These are phyloP conservation scores for Conops quadrifasciatus DNA, from an alignment of 2,888 invertebrate genomes.

Conservation along the genomic window DNA sequence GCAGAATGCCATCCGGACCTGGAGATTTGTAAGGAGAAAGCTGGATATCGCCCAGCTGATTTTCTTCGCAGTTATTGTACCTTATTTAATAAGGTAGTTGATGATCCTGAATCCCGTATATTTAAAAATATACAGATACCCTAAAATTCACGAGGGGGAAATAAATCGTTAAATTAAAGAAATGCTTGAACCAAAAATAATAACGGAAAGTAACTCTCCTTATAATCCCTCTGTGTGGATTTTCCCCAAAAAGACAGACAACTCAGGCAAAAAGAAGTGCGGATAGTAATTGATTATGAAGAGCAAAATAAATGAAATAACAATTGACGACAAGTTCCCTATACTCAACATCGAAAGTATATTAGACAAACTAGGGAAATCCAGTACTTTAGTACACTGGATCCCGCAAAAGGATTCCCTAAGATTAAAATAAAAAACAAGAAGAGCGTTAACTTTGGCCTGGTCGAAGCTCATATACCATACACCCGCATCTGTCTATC, in stretches of 20 bases:
- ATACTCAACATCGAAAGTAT: conserved; percentile 44
- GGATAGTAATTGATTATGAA: conserved; percentile 39
- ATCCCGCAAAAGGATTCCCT: conserved; percentile 38
- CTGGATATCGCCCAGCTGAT: no score
- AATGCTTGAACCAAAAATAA: conserved; percentile 46
- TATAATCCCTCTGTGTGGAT: conserved; percentile 50
- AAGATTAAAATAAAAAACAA: conserved; percentile 35
- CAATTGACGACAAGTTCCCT: conserved; percentile 39
- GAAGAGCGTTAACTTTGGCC: no score
- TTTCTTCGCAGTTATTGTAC: no score
- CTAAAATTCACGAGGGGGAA: conserved; percentile 33
- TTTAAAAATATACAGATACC: conserved; percentile 33
- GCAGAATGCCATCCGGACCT: no score
- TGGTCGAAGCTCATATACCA: no score
- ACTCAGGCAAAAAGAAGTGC: conserved; percentile 33
- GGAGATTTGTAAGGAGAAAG: no score
- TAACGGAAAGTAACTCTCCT: conserved; percentile 48
- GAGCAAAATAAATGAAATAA: conserved; percentile 39
- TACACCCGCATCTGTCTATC: no score
- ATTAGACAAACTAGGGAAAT: conserved; percentile 44
- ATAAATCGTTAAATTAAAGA: conserved; percentile 39
- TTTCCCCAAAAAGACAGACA: conserved; percentile 51
- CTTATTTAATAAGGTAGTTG: no score
- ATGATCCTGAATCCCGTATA: no score
- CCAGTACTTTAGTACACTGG: no score